Evolutionary conservation across 2,888 invertebrate genomes (phyloP).

Genomic region (Luperina testacea): DNA sequence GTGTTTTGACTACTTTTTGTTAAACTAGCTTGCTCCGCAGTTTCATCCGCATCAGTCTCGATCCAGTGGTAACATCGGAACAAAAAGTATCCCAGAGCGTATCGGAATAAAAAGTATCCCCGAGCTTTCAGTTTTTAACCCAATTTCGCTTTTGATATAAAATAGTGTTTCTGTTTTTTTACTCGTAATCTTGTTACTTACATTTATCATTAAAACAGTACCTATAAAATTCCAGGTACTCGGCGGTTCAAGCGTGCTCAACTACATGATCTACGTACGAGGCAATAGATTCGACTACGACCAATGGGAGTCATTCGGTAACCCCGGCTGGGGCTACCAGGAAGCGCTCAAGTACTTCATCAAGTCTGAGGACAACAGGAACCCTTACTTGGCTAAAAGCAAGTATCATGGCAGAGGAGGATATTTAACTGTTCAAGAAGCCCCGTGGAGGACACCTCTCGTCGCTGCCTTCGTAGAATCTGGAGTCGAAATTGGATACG

Average conservation of each 20-base stretch:
- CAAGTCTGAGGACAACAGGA: slow-evolving; percentile 96
- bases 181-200: neutral
- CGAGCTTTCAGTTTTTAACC: neutral
- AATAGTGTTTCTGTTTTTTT: neutral
- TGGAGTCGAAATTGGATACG: slow-evolving; percentile 95
- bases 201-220: neutral
- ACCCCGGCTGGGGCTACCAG: slow-evolving; percentile 96
- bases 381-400: slow-evolving; percentile 94
- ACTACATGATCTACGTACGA: slow-evolving; percentile 97
- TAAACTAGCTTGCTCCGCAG: neutral
- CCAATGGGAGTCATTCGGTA: slow-evolving; percentile 96
- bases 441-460: slow-evolving; percentile 95
- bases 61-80: neutral
- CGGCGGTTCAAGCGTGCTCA: slow-evolving; percentile 96
- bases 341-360: slow-evolving; percentile 96
- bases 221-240: slow-evolving; percentile 90
- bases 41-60: neutral
- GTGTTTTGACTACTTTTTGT: neutral
- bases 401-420: slow-evolving; percentile 94
- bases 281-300: slow-evolving; percentile 96
- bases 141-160: neutral
- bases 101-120: no score
- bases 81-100: neutral
- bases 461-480: slow-evolving; percentile 96
- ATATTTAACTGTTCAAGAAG: slow-evolving; percentile 94